Conservation (phyloP, 2,113 vertebrate species). For the Zingel zingel region DNA sequence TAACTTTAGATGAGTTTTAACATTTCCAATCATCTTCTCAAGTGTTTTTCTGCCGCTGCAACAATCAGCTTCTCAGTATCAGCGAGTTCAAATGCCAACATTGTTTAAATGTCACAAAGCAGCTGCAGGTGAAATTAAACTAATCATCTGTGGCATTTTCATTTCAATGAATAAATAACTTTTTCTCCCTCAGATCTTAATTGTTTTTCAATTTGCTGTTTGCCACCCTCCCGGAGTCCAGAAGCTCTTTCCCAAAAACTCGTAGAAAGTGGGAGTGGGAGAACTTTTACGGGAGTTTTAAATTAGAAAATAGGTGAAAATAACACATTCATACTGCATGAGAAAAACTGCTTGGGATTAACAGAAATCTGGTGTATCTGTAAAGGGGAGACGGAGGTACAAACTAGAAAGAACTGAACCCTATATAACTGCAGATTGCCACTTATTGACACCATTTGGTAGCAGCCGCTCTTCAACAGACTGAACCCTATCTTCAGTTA, state of each 20-base stretch:
- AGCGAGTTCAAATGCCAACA: conserved; percentile 26
- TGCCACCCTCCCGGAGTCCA: background rate
- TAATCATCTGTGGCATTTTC: conserved; percentile 45
- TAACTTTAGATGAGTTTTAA: background rate
- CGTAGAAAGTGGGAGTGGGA: background rate
- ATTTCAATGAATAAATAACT: background rate
- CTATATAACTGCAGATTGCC: background rate
- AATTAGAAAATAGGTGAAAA: no score
- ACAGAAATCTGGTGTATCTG: no score
- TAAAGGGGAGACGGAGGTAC: no score
- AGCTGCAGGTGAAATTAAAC: conserved; percentile 11
- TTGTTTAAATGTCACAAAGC: conserved; percentile 46
- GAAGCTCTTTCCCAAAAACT: background rate
- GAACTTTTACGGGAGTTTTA: background rate
- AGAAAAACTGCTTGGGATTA: no score
- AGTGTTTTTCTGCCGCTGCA: background rate
- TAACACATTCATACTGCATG: no score
- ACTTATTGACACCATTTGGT: background rate
- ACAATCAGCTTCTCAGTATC: background rate
- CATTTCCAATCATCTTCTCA: conserved; percentile 8
- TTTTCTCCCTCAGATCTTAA: background rate
- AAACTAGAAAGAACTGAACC: no score
- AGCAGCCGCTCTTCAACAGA: background rate
- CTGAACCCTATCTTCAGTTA: background rate
- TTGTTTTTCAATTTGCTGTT: background rate